Conservation (phyloP, 2,113 vertebrate genomes). For the Scolopax mira region DNA sequence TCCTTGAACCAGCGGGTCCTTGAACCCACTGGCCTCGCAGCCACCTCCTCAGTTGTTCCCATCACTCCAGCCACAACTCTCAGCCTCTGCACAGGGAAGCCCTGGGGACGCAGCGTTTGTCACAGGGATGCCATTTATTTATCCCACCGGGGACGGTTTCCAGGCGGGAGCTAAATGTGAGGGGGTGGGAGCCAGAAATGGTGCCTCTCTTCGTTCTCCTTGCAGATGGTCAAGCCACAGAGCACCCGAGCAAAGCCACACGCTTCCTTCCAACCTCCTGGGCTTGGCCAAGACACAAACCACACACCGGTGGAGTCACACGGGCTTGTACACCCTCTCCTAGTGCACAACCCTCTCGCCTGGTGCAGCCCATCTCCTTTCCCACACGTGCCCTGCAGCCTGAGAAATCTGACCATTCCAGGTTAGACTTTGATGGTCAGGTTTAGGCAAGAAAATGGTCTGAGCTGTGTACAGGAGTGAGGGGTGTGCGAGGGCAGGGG, state of each 20-base stretch:
- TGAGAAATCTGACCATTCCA: background rate
- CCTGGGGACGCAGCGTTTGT: background rate
- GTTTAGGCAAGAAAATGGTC: background rate
- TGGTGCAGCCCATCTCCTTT: background rate
- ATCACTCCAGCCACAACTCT: background rate
- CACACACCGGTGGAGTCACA: background rate
- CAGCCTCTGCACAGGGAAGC: background rate
- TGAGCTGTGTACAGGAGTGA: background rate
- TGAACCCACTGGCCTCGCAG: background rate
- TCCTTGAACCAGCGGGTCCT: too few species aligned
- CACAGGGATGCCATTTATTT: background rate
- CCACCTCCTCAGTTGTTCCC: background rate
- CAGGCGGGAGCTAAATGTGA: background rate
- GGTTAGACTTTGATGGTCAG: background rate
- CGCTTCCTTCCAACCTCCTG: background rate
- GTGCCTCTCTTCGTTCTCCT: background rate
- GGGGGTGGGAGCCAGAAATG: background rate
- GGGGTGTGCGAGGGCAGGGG: background rate
- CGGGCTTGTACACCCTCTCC: background rate
- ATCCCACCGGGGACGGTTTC: background rate
- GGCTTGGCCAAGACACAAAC: background rate
- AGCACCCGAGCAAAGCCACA: background rate
- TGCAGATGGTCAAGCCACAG: background rate
- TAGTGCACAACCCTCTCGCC: background rate
- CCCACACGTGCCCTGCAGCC: background rate